Evolutionary conservation across 2,888 invertebrate species (phyloP).

Genomic region (Napeogenes sylphis): DNA sequence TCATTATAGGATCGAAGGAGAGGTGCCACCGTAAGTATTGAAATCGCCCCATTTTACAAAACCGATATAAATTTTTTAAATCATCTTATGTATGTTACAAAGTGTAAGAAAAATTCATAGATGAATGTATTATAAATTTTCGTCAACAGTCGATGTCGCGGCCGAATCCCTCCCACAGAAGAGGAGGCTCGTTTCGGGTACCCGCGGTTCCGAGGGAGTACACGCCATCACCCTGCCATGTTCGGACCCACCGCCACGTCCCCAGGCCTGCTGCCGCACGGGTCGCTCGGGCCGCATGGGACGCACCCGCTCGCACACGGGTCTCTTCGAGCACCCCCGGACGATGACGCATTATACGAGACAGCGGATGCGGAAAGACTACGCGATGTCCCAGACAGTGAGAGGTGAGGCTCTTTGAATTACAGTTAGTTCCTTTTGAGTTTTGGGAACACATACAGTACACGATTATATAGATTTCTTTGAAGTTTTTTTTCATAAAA

Average conservation of each 20-base stretch:
- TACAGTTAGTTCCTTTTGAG: background rate
- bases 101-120: background rate
- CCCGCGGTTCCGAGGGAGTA: slow-evolving; percentile 79
- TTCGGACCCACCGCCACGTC: slow-evolving; percentile 44
- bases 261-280: slow-evolving; percentile 58
- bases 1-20: slow-evolving; percentile 87
- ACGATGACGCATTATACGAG: slow-evolving; percentile 92
- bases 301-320: slow-evolving; percentile 61
- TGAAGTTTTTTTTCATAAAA: background rate
- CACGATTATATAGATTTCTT: background rate
- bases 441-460: background rate
- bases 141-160: slow-evolving; percentile 79
- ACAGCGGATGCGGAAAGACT: slow-evolving; percentile 86
- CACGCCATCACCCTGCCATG: slow-evolving; percentile 60
- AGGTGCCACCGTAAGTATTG: slow-evolving; percentile 65
- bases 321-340: slow-evolving; percentile 68
- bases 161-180: slow-evolving; percentile 67
- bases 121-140: background rate
- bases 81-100: too few relatives aligned
- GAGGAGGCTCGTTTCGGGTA: slow-evolving; percentile 87
- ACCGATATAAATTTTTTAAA: too few relatives aligned
- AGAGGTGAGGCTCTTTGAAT: slow-evolving; percentile 82
- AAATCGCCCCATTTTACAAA: too few relatives aligned
- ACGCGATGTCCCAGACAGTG: slow-evolving; percentile 90
- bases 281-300: slow-evolving; percentile 59